Percentiles rank a stretch among this genome's conserved stretches.
Evolutionary conservation across 2,113 vertebrate species (phyloP).

Genomic region (Ammodramus savannarum): DNA sequence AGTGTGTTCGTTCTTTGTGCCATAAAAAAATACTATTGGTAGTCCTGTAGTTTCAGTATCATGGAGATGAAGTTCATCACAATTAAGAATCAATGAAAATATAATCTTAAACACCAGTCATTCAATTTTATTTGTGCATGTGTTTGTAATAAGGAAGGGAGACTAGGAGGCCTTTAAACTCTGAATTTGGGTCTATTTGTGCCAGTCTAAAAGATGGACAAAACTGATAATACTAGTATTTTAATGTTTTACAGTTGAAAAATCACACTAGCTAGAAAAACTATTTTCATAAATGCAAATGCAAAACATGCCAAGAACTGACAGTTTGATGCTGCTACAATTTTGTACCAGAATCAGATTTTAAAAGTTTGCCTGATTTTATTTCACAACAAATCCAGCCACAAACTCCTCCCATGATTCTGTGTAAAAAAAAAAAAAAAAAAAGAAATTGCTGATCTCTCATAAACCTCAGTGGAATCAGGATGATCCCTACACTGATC

Average conservation of each 20-base stretch:
- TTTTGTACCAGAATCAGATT: background rate
- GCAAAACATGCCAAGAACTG: background rate
- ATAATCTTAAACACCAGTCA: background rate
- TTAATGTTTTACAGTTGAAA: background rate
- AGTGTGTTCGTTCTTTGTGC: background rate
- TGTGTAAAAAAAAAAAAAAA: background rate
- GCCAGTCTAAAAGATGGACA: background rate
- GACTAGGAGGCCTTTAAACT: background rate
- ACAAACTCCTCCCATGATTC: background rate
- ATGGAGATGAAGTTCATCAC: background rate
- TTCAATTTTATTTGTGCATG: background rate
- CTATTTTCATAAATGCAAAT: background rate
- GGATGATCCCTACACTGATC: background rate
- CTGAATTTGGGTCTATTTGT: background rate
- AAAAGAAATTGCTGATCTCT: background rate
- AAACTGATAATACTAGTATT: background rate
- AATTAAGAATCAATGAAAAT: background rate
- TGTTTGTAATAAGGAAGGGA: background rate
- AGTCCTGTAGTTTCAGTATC: background rate
- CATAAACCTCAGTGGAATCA: background rate
- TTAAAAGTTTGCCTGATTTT: background rate
- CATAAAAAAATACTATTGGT: background rate
- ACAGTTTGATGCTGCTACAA: background rate
- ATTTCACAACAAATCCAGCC: background rate
- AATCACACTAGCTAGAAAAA: background rate